Conservation (phyloP, 2,113 vertebrate genomes). For the Pipra filicauda region DNA sequence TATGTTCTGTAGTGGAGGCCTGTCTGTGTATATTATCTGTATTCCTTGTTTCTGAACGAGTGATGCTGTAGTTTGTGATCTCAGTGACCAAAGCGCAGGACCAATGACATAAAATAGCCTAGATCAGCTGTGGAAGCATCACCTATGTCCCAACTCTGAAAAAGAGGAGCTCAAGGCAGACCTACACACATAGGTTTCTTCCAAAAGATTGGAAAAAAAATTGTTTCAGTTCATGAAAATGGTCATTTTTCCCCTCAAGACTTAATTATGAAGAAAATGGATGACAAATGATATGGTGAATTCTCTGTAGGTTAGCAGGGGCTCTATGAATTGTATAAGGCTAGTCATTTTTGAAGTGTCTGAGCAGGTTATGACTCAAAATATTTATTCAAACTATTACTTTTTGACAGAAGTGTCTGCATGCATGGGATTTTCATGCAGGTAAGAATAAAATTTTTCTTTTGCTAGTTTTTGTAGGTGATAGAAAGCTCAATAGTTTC, state of each 20-base stretch:
- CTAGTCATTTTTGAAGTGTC: neutral
- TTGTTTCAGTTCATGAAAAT: neutral
- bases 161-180: neutral
- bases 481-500: neutral
- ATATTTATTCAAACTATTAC: neutral
- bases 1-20: neutral
- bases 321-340: neutral
- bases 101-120: neutral
- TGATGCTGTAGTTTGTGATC: neutral
- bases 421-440: neutral
- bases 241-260: neutral
- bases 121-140: neutral
- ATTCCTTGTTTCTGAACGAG: neutral
- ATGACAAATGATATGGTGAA: neutral
- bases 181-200: neutral
- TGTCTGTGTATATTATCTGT: neutral
- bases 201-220: neutral
- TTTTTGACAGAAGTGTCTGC: neutral
- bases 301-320: neutral
- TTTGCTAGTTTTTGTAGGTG: neutral
- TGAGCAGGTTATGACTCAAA: neutral
- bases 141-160: neutral
- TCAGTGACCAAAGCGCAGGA: neutral
- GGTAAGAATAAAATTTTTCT: neutral
- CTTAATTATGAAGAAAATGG: neutral